A percentile compares a stretch with the other conserved stretches of the same genome.
These are phyloP conservation scores for Embiotoca jacksoni DNA, from an alignment of 2,113 vertebrate species.

Conservation along the genomic window DNA sequence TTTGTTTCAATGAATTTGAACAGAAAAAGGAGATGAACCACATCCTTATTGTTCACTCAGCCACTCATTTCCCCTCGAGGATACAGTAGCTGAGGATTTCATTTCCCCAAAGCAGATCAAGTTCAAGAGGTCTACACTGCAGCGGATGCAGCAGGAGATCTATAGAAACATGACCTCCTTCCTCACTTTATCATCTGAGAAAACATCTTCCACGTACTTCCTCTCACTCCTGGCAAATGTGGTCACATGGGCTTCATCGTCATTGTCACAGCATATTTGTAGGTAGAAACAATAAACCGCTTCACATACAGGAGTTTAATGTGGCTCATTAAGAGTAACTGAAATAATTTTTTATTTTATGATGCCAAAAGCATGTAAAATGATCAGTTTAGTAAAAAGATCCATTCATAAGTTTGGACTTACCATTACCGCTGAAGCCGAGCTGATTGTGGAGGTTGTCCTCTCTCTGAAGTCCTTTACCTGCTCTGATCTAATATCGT, in stretches of 20 bases:
- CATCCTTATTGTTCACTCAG: neutral
- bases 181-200: neutral
- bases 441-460: constrained; percentile 14
- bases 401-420: constrained; percentile 30
- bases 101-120: constrained; percentile 20
- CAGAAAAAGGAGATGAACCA: neutral
- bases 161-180: constrained; percentile 1
- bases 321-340: too few relatives aligned
- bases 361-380: neutral
- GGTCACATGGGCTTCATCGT: neutral
- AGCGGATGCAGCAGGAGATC: neutral
- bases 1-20: constrained; percentile 6
- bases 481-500: constrained; percentile 34
- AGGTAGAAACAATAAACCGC: neutral
- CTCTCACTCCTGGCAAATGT: neutral
- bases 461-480: constrained; percentile 32
- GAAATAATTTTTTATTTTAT: neutral
- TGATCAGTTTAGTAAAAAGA: neutral
- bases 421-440: constrained; percentile 62
- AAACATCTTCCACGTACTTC: neutral
- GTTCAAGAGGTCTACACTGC: constrained; percentile 11
- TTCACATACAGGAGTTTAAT: neutral
- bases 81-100: neutral
- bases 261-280: neutral
- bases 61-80: neutral